Evolutionary conservation across 2,113 vertebrate species (phyloP), one percentile per base, ranked within the genome.

Genomic region (Bostrychus sinensis): DNA sequence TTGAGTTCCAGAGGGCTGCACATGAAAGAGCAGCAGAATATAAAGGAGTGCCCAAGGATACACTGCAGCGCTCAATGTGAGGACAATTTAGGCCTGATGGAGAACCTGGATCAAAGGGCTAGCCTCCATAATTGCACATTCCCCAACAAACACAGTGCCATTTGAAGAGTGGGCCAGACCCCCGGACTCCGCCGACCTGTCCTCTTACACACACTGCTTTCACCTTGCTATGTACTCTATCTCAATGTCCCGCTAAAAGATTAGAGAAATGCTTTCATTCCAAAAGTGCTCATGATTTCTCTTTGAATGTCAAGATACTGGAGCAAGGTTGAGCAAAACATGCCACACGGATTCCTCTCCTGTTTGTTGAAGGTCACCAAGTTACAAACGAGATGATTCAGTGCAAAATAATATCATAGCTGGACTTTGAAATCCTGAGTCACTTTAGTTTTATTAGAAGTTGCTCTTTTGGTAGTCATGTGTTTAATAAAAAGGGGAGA

Each of bases 111-210:
- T 93, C 92, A 93, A 93, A 93, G 92, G 87, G 83, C 83, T 79
- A 83, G 82, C 81, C 89, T 91, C 90, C 84, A 86, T 93, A 93
- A 93, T 93, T 93, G 91, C 90, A 89, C 92, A 93, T 93, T 93
- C 92, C 92, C 89, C 89, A 91, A 87, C 88, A 90, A 93, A 91
- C 90, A 88, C 90, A 72, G 82, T 85, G 86, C 89, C 87, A 92
- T 91, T 90, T 91, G 89, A 91, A 90, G 91, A 89, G 85, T 41
- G 80, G 87, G 88, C 89, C 91, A 92, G 90, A 89, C 90, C 88
- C 89, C 85, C 62, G 86, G 89, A 88, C 89, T 91, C 90, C 89
- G 84, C 72, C 84, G 82, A 88, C 86, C 79, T 42, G 75, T 81
- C 85, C 83, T 69, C 66, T 60, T 80, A 71, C 84, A 75, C 70